Conservation (phyloP, 23 tunicate genomes). For the Clavelina lepadiformis region DNA sequence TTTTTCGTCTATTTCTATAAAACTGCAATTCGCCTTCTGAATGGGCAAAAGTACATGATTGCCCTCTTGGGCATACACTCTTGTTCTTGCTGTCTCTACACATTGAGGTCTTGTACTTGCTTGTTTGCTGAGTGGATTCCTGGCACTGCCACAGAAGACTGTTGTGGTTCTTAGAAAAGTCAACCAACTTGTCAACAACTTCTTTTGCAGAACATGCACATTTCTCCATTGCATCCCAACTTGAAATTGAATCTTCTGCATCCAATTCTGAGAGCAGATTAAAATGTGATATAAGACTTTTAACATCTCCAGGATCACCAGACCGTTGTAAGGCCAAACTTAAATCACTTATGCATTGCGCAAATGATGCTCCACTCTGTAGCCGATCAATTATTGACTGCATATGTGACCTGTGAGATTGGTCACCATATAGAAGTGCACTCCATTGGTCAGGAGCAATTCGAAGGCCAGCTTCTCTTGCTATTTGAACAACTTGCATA, state of each 20-base stretch:
- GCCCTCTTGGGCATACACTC: slow-evolving; percentile 85
- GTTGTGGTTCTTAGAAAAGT: slow-evolving; percentile 40
- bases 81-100: slow-evolving; percentile 74
- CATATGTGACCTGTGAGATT: slow-evolving; percentile 77
- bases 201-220: slow-evolving; percentile 36
- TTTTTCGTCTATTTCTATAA: slow-evolving; percentile 61
- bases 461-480: slow-evolving; percentile 82
- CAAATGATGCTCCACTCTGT: slow-evolving; percentile 61
- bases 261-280: slow-evolving; percentile 44
- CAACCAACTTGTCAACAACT: slow-evolving; percentile 35
- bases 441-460: slow-evolving; percentile 97
- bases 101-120: slow-evolving; percentile 80
- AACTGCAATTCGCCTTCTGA: slow-evolving; percentile 75
- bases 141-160: slow-evolving; percentile 58
- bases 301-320: slow-evolving; percentile 42
- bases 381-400: slow-evolving; percentile 87
- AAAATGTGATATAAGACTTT: slow-evolving; percentile 40
- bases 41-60: slow-evolving; percentile 86
- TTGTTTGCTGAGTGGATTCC: slow-evolving; percentile 60
- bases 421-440: slow-evolving; percentile 90
- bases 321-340: slow-evolving; percentile 40
- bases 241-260: slow-evolving; percentile 8
- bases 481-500: slow-evolving; percentile 78
- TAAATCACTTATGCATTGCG: slow-evolving; percentile 59
- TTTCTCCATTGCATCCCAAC: slow-evolving; percentile 40